A percentile compares a stretch with the other conserved stretches of the same genome.
phyloP scores from a whole-genome alignment of 35 echinoderm and acorn worm genomes.

The Lytechinus variegatus region DNA sequence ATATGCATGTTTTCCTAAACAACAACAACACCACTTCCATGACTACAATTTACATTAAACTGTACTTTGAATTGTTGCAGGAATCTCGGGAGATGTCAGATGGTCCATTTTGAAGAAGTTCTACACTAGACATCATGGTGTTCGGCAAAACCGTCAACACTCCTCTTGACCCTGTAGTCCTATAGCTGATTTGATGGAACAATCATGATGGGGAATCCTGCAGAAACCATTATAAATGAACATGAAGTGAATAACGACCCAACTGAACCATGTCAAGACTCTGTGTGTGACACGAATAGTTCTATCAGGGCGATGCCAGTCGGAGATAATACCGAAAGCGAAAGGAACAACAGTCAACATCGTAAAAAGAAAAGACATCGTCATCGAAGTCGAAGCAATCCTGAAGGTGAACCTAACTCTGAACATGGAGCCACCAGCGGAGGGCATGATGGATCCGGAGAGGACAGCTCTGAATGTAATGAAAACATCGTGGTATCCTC shows the following conservation, averaged over 20 bases:
- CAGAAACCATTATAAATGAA: neutral
- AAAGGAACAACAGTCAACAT: neutral
- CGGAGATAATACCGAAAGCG: neutral
- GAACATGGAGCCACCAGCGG: neutral
- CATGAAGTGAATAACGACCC: neutral
- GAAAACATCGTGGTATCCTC: neutral
- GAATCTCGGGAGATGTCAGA: neutral
- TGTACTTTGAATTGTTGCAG: neutral
- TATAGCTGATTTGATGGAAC: neutral
- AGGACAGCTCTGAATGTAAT: neutral
- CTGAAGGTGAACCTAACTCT: neutral
- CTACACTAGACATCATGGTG: neutral
- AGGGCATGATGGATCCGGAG: neutral
- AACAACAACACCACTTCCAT: no score
- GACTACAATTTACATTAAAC: neutral
- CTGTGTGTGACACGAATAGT: neutral
- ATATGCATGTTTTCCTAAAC: no score
- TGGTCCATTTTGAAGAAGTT: neutral
- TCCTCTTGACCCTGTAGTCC: neutral
- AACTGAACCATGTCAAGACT: neutral
- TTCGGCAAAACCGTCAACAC: neutral
- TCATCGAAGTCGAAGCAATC: neutral
- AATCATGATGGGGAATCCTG: neutral
- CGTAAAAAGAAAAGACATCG: slow-evolving; percentile 13
- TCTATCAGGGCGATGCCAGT: neutral